phyloP scores from a whole-genome alignment of 2,888 invertebrate genomes.

The Noctua janthina region DNA sequence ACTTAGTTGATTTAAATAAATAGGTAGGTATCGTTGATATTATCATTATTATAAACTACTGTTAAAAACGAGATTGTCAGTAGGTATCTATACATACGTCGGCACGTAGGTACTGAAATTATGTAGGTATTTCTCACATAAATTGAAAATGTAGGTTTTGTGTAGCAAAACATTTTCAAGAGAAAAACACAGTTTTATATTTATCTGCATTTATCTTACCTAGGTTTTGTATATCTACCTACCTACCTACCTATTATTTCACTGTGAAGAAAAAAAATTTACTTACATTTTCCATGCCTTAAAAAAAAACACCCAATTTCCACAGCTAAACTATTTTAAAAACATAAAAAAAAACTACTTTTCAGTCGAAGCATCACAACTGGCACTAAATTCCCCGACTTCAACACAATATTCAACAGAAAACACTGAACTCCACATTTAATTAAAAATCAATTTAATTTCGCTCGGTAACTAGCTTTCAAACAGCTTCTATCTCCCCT shows the following conservation, averaged over 20 bases:
- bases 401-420: conserved; percentile 1
- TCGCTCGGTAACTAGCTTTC: conserved; percentile 40
- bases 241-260: background rate
- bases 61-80: background rate
- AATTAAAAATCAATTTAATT: conserved; percentile 63
- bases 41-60: background rate
- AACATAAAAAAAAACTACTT: background rate
- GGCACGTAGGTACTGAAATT: background rate
- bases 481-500: conserved; percentile 61
- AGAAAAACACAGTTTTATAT: no score
- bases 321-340: background rate
- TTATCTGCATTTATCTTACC: background rate
- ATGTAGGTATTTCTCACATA: background rate
- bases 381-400: background rate
- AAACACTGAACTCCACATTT: conserved; percentile 38
- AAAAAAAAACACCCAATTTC: background rate
- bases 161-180: background rate
- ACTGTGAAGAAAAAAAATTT: background rate
- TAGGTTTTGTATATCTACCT: background rate
- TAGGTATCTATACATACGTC: background rate
- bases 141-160: background rate
- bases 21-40: background rate
- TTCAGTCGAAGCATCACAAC: background rate
- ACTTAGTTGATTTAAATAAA: background rate
- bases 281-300: background rate